Base-by-base conservation (phyloP, 2,888 invertebrate species). In the Tanypteryx hageni region DNA sequence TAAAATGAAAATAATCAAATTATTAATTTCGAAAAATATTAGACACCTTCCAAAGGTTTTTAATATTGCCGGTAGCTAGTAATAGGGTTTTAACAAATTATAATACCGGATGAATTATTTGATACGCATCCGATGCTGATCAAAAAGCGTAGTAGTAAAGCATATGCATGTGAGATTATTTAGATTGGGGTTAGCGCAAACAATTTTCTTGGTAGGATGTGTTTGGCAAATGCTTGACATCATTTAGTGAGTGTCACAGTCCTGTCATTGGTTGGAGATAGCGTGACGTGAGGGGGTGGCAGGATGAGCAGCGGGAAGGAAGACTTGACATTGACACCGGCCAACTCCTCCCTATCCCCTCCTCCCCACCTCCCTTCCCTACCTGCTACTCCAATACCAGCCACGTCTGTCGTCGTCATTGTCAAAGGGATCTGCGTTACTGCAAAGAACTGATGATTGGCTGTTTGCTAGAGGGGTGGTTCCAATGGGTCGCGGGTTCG, bases 181-280 rank as follows among this genome's bases (percentile, higher is more conserved):
- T 44, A 83, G 44, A 57, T 83, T 83, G 44, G 83, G 83, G 57
- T 83, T 83, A 44, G 56, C 83, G 56, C 83, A 64, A 89, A 89
- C 64, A 68, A 89, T 89, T 56, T 27, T 44, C 44, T 44, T 64
- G 44, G 68, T 18, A 58, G 31, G 44, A 68, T 44, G 10, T 10
- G 68, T n/a, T 68, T 64, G 64, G 89, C 56, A 64, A 64, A 64
- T 44, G 89, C 64, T 89, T 89, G 89, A 68, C 68, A 44, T 89
- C 64, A 89, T 64, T 68, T 7, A 18, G 83, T 83, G 89, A n/a
- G 44, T 22, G 89, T 18, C 89, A 18, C 18, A 27, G 64, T n/a
- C 44, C n/a, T 89, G 89, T 44, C 89, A 64, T 68, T 64, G 89
- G 89, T 59, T 22, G 61, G 64, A 44, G 44, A 7, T 27, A 31